phyloP scores from a whole-genome alignment of 2,888 invertebrate species.

The Poecilobothrus nobilitatus region DNA sequence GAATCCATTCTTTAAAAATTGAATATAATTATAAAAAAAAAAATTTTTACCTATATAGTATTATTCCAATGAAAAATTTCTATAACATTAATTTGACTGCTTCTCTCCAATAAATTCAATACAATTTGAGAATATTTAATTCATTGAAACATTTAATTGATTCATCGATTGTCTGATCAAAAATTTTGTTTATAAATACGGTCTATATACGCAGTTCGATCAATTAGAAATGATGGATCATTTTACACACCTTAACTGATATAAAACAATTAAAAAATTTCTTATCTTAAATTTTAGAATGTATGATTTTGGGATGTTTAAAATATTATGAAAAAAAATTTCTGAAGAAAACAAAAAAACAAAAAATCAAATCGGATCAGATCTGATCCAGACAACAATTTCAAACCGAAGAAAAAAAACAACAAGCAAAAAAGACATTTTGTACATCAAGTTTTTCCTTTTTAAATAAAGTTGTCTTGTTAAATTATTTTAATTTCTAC shows the following conservation, averaged over 20 bases:
- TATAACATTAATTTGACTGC: not conserved
- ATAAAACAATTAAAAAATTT: not conserved
- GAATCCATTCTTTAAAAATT: no score
- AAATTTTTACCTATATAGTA: no score
- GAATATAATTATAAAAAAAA: no score
- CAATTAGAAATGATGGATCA: not conserved
- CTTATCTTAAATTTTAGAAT: not conserved
- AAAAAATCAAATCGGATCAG: not conserved
- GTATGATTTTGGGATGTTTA: not conserved
- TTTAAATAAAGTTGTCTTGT: not conserved
- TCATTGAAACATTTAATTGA: no score
- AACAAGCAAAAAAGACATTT: not conserved
- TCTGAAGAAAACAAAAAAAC: not conserved
- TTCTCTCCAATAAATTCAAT: not conserved
- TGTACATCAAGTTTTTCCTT: not conserved
- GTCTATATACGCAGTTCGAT: not conserved
- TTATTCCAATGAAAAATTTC: not conserved
- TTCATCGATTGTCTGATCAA: no score
- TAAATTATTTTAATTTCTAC: not conserved
- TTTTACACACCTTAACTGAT: conserved; percentile 1
- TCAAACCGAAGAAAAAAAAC: no score
- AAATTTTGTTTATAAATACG: not conserved
- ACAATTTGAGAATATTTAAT: no score
- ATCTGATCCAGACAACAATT: no score
- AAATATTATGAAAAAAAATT: not conserved